phyloP scores from a whole-genome alignment of 2,113 vertebrate species.

The Nematolebias whitei region DNA sequence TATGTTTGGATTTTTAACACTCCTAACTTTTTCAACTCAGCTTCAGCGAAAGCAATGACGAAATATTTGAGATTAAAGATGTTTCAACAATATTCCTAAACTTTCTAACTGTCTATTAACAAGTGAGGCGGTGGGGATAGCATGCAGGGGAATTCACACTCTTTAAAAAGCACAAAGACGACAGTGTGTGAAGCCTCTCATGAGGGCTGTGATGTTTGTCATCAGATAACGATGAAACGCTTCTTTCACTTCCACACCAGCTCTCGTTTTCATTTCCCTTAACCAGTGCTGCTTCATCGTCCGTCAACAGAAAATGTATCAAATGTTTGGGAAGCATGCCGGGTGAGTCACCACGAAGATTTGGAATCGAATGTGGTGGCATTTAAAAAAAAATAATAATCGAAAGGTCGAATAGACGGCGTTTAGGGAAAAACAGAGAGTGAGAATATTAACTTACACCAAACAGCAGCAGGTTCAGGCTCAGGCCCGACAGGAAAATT shows the following conservation, averaged over 20 bases:
- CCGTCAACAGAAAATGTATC: background rate
- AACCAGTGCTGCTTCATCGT: constrained; percentile 10
- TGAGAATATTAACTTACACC: constrained; percentile 9
- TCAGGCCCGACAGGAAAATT: constrained; percentile 13
- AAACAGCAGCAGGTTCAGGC: constrained; percentile 5
- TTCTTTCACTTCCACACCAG: constrained; percentile 50
- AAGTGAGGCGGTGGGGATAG: background rate
- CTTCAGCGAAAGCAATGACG: too few relatives aligned
- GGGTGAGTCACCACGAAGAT: background rate
- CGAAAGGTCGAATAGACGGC: constrained; percentile 10
- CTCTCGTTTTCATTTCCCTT: constrained; percentile 49
- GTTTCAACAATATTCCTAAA: background rate
- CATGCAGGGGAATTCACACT: constrained; percentile 1
- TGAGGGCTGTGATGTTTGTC: constrained; percentile 47
- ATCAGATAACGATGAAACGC: constrained; percentile 42
- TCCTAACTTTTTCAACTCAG: too few relatives aligned
- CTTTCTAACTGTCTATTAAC: background rate
- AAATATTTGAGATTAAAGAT: too few relatives aligned
- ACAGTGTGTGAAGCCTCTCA: constrained; percentile 34
- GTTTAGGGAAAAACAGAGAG: constrained; percentile 11
- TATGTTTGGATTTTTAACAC: too few relatives aligned
- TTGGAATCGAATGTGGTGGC: background rate
- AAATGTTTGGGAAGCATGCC: background rate
- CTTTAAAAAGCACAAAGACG: constrained; percentile 38
- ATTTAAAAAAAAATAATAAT: constrained; percentile 1